Evolutionary conservation across 92 coral and sea anemone species (phyloP), one percentile per base, ranked within the genome.

Genomic region (Hydrozoanthus gracilis): DNA sequence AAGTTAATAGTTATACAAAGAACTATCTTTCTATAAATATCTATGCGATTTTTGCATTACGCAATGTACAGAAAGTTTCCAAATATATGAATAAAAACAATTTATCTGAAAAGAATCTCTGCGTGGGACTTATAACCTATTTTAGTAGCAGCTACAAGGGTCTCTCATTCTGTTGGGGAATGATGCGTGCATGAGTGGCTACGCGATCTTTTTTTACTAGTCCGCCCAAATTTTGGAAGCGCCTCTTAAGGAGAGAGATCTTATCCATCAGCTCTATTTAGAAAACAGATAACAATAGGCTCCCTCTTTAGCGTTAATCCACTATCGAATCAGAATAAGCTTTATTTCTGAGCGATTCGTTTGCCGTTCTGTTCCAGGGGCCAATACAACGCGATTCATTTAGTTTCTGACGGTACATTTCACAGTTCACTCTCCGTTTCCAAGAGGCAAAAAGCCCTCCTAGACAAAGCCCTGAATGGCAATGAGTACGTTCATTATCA

Each of bases 171-270:
- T 80, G 56, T 5, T 8, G 71, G 44, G 6, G 9, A 10, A 17
- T 62, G 10, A 62, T 80, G 84, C 85, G 16, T 80, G 85, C 85
- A 64, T 80, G 85, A 64, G 46, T 80, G 85, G 48, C 74, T 64
- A 6, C 51, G 16, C 4, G 8, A 11, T 45, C 16, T 14, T 51
- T 35, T 48, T 47, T 45, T 71, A 73, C 11, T 51, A 44, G 85
- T 80, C 12, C 58, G 72, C 62, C 73, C 48, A 4, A 51, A 47
- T 39, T 51, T 5, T 46, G 15, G 12, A 27, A 47, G 62, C 73
- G 47, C 85, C 47, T n/a, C 56, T 16, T 39, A 20, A 46, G 18
- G 5, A 14, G 60, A 6, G 20, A 67, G 74, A 48, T 65, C 69
- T 80, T 50, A 47, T 45, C 45, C 75, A 47, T 9, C 73, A 47